phyloP scores from a whole-genome alignment of 2,113 vertebrate genomes.

The Naja naja region DNA sequence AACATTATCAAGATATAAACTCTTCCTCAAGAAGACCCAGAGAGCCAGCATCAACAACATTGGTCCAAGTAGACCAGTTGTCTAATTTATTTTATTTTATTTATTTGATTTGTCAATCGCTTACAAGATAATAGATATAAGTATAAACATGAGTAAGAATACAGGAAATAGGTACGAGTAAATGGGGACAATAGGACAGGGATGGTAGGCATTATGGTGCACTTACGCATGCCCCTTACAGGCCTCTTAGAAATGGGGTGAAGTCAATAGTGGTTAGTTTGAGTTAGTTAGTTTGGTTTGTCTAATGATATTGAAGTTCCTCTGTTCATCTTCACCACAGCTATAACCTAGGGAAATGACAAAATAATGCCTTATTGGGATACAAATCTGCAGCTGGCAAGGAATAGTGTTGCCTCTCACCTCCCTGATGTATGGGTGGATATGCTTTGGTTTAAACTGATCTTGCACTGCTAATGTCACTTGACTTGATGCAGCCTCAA shows the following conservation, averaged over 20 bases:
- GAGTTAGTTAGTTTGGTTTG: too few relatives aligned
- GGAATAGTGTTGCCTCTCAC: background rate
- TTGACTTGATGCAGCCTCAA: slow-evolving; percentile 19
- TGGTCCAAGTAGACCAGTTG: background rate
- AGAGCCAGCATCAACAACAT: background rate
- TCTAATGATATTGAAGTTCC: background rate
- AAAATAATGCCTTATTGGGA: background rate
- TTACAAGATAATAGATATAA: too few relatives aligned
- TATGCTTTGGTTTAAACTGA: slow-evolving; percentile 22
- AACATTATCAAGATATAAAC: background rate
- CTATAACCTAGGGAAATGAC: background rate
- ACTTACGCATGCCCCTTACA: too few relatives aligned
- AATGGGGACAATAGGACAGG: too few relatives aligned
- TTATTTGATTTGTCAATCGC: too few relatives aligned
- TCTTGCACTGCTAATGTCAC: slow-evolving; percentile 23
- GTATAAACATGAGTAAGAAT: too few relatives aligned
- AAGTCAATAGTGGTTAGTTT: too few relatives aligned
- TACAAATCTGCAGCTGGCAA: background rate
- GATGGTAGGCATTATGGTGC: too few relatives aligned
- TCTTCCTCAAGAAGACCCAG: background rate
- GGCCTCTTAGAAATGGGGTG: too few relatives aligned
- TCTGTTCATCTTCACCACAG: background rate
- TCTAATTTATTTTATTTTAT: too few relatives aligned
- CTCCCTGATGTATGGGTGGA: background rate
- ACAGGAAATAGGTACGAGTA: too few relatives aligned